A percentile compares a stretch with the other conserved stretches of the same genome.
phyloP scores from a whole-genome alignment of 2,113 vertebrate genomes.

The Smithornis capensis region DNA sequence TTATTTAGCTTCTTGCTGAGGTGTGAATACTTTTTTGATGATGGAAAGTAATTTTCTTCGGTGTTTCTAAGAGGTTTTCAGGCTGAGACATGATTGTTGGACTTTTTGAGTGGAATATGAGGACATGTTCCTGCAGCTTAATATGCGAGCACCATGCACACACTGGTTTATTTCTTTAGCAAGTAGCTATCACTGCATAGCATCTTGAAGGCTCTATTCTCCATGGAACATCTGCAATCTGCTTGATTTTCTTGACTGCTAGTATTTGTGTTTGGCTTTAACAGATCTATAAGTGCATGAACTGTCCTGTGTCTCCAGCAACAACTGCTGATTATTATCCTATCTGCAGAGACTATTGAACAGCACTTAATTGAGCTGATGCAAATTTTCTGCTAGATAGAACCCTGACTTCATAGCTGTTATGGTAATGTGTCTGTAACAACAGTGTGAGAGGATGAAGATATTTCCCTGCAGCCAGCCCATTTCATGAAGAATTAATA shows the following conservation, averaged over 20 bases:
- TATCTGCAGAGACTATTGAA: neutral
- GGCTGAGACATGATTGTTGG: neutral
- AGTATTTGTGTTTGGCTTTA: neutral
- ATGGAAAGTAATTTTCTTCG: constrained; percentile 4
- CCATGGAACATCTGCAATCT: neutral
- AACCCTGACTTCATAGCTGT: neutral
- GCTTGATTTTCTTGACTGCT: neutral
- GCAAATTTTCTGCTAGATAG: neutral
- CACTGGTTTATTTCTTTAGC: neutral
- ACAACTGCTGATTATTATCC: neutral
- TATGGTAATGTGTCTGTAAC: neutral
- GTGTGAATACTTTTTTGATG: constrained; percentile 37
- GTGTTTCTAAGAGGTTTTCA: neutral
- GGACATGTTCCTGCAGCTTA: neutral
- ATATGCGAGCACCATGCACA: neutral
- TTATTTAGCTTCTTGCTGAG: constrained; percentile 40
- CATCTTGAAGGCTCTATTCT: neutral
- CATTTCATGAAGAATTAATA: neutral
- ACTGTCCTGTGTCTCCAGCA: neutral
- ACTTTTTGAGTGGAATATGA: neutral
- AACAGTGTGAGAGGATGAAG: neutral
- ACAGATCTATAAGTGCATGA: neutral
- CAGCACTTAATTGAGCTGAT: neutral
- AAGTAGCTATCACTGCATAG: neutral
- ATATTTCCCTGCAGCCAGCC: neutral